Base-by-base conservation (phyloP, 1,140 invertebrate species). In the Drosophila quadrilineata region DNA sequence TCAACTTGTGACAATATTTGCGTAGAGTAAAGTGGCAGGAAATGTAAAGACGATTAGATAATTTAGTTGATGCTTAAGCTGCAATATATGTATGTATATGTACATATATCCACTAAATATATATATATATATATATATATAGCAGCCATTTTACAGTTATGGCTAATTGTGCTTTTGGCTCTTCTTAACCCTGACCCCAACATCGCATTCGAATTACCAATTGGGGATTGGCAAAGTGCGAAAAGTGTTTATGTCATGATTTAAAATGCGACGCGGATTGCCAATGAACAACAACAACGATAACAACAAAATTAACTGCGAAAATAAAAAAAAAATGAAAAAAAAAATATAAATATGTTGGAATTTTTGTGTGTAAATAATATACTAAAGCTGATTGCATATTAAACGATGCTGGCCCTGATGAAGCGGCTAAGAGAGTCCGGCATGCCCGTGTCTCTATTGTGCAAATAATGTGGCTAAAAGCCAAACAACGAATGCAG, bases 1-100 rank as follows among this genome's bases (percentile, higher is more conserved):
- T 26, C 72, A 82, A 56, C 73, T 69, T 76, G 48, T 49, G 73
- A 62, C 73, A 82, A 82, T 82, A 84, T 82, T 82, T 82, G 64
- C n/a, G n/a, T n/a, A n/a, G n/a, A n/a, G n/a, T 56, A 43, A 54
- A 75, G 50, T 24, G 58, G 22, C 12, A 54, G 9, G 41, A 48
- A 68, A 46, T 66, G 62, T 38, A 26, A 48, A 33, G 14, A 28
- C 16, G 35, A 3, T 9, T 10, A 0, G 12, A 10, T 6, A 16
- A 12, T 2, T 12, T 0, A 3, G 28, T 1, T 8, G 4, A 29
- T 2, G 19, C 9, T 40, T 8, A 40, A n/a, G n/a, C n/a, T n/a
- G n/a, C n/a, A n/a, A n/a, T n/a, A n/a, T n/a, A n/a, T n/a, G n/a
- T n/a, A n/a, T n/a, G n/a, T n/a, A n/a, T n/a, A n/a, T n/a, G n/a